A percentile compares a stretch with the other conserved stretches of the same genome.
phyloP scores from a whole-genome alignment of 2,797 vertebrate genomes.

The Babyrousa celebensis region DNA sequence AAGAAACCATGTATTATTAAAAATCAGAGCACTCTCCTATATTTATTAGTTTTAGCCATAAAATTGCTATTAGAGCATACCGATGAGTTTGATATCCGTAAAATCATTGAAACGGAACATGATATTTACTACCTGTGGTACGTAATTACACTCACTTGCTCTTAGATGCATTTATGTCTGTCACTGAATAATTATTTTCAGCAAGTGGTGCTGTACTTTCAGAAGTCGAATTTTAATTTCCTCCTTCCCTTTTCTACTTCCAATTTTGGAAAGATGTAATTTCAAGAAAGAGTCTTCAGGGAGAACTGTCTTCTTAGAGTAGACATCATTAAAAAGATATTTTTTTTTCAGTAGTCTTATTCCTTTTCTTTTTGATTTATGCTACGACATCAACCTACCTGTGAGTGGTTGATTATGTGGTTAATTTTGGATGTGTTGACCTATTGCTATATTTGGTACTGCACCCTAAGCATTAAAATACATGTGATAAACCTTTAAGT shows the following conservation, averaged over 20 bases:
- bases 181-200: slow-evolving; percentile 82
- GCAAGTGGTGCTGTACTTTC: slow-evolving; percentile 74
- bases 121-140: slow-evolving; percentile 88
- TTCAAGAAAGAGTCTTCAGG: slow-evolving; percentile 66
- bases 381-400: slow-evolving; percentile 51
- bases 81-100: slow-evolving; percentile 87
- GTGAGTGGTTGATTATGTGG: slow-evolving; percentile 64
- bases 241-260: neutral
- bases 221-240: slow-evolving; percentile 74
- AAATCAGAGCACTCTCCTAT: slow-evolving; percentile 86
- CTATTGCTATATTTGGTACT: slow-evolving; percentile 25
- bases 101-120: slow-evolving; percentile 88
- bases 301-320: slow-evolving; percentile 53
- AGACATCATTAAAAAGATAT: neutral
- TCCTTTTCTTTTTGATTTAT: slow-evolving; percentile 63
- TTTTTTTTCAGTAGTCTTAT: slow-evolving; percentile 71
- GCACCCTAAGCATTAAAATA: neutral
- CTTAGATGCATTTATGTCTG: slow-evolving; percentile 85
- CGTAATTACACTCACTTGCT: slow-evolving; percentile 86
- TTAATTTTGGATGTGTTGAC: slow-evolving; percentile 76
- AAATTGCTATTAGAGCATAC: slow-evolving; percentile 87
- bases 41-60: slow-evolving; percentile 87
- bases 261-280: slow-evolving; percentile 60
- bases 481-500: neutral
- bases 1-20: slow-evolving; percentile 86